Conservation (phyloP, 2,888 invertebrate genomes). For the Drosophila infuscata region DNA sequence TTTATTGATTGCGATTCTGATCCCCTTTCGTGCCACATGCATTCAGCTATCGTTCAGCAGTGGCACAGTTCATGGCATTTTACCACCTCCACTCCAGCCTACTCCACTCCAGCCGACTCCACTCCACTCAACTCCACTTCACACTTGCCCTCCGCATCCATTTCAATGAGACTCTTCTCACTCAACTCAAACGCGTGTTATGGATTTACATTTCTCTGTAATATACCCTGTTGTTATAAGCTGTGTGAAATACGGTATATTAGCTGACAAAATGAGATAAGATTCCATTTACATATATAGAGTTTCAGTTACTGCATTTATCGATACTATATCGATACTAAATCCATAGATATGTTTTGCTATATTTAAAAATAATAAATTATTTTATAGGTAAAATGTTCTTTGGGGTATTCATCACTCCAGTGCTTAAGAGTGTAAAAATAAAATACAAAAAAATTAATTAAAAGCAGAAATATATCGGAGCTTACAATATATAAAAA, state of each 20-base stretch:
- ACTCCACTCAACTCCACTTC: not conserved
- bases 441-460: not conserved
- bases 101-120: too few relatives aligned
- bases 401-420: not conserved
- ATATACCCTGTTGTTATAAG: not conserved
- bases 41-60: constrained; percentile 24
- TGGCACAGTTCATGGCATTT: constrained; percentile 4
- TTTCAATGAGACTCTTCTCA: constrained; percentile 10
- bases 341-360: not conserved
- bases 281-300: not conserved
- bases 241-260: not conserved
- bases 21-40: constrained; percentile 49
- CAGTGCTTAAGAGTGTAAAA: not conserved
- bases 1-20: constrained; percentile 48
- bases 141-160: not conserved
- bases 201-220: constrained; percentile 10
- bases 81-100: not conserved
- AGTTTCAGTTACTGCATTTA: not conserved
- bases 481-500: not conserved
- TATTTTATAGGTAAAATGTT: not conserved
- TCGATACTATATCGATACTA: not conserved
- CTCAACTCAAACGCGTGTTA: constrained; percentile 3
- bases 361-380: not conserved
- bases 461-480: not conserved
- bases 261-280: not conserved